Evolutionary conservation across 2,888 invertebrate genomes (phyloP), one percentile per base, ranked within the genome.

Genomic region (Caenorhabditis drosophilae): DNA sequence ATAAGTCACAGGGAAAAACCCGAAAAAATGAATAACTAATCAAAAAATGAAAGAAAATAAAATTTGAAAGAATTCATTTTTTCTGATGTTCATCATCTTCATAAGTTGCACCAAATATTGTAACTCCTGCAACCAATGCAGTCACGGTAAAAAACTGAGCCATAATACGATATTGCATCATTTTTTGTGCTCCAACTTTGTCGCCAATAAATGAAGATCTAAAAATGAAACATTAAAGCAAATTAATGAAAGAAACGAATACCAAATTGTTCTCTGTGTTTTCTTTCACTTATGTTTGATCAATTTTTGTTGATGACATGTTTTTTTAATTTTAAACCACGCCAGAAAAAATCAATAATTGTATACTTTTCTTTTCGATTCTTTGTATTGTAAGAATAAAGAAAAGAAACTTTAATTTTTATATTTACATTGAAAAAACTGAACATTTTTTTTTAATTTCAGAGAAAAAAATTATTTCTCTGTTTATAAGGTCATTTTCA

Each of bases 121-220:
- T 73, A 35, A 78, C 77, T 54, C 79, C 79, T 25, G 77, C 77
- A 20, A 78, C 79, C 23, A 80, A 58, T 1, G 77, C 77, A 23
- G 77, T 75, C 40, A 80, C 75, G 7, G 80, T 80, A 68, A 79
- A 78, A 63, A 79, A 80, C 57, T 80, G 80, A 7, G 80, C 80
- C 73, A 80, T 79, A 55, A 80, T 80, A 73, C 80, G 80, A 57
- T 66, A 76, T 68, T 77, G 77, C 79, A 79, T 79, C 64, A 70
- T 70, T 57, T 76, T 76, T 52, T 80, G 80, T 0, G 79, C 74
- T 7, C 80, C 79, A 12, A 76, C 56, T 57, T 73, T 73, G 58
- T 80, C 80, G 9, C 80, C 80, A 34, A 71, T 26, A 53, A 78
- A 75, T 25, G 76, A 78, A 11, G 70, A 66, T 62, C 73, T 73